Evolutionary conservation across 1,140 invertebrate species (phyloP), one percentile per base, ranked within the genome.

Genomic region (Diachasma alloeum): DNA sequence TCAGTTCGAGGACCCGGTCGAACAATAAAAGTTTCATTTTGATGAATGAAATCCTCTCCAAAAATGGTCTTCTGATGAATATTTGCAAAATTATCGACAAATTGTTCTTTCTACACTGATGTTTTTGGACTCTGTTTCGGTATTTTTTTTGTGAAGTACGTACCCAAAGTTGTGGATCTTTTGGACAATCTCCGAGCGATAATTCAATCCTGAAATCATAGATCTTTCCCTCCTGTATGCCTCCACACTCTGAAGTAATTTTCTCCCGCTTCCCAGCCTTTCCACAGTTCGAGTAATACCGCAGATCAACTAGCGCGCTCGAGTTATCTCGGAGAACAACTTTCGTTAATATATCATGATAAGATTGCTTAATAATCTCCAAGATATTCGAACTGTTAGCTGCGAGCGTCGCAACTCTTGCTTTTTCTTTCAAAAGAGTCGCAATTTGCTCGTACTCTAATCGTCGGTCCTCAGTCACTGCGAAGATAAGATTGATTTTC

Each of bases 351-450:
- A 85, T 82, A 0, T 80, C 80, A 31, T 82, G 83, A 76, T 85
- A 85, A 46, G 83, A 46, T 36, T 71, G 78, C 42, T 85, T 44
- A 19, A 86, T 81, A 15, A 86, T 85, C 42, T 86, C 81, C 0
- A 86, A 69, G 6, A 86, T 85, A 44, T 86, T 86, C 0, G 84
- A 85, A 9, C 84, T 85, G 73, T 86, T 77, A 1, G 37, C 73
- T 4, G 81, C 68, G 9, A 86, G 37, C 19, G 82, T 83, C 0
- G 81, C 85, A 0, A 85, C 81, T 17, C 72, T 77, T 0, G 81
- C 80, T 10, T 84, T 84, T 31, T 85, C 81, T 4, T 74, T 66
- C 66, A 86, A 48, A 69, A 85, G 68, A 19, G 63, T 36, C 0
- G 72, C 78, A 4, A 82, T 83, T 13, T 73, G 15, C 19, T 83